Conservation (phyloP, 2,888 invertebrate genomes). For the Mesorhabditis belari region DNA sequence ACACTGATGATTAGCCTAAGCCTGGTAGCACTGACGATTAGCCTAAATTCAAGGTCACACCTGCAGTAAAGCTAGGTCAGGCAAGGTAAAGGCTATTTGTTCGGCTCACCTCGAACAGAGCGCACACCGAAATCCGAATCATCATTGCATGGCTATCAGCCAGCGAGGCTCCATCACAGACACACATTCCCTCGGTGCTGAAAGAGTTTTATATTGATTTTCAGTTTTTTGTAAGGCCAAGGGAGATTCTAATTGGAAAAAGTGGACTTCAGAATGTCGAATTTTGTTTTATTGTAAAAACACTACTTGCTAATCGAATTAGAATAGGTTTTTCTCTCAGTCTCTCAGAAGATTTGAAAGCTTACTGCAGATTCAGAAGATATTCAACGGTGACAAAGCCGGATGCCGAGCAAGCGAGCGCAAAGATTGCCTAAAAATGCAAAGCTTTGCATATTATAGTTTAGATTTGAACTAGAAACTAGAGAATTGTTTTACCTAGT, state of each 20-base stretch:
- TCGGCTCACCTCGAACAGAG: too few species aligned
- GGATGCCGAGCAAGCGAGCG: constrained; percentile 10
- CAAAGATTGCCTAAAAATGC: constrained; percentile 11
- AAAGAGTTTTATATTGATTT: neutral
- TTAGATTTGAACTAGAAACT: neutral
- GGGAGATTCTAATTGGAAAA: too few species aligned
- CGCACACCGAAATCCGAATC: constrained; percentile 13
- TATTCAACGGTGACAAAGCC: constrained; percentile 17
- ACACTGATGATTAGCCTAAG: too few species aligned
- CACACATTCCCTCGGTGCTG: constrained; percentile 15
- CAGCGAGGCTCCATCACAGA: constrained; percentile 21
- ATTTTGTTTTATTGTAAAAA: too few species aligned
- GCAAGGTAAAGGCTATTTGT: too few species aligned
- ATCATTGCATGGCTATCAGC: constrained; percentile 14
- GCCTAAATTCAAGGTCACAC: too few species aligned
- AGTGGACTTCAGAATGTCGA: too few species aligned
- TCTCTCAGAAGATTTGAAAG: neutral
- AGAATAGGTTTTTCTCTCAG: too few species aligned
- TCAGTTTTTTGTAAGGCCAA: too few species aligned
- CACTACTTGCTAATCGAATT: too few species aligned
- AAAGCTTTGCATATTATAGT: neutral
- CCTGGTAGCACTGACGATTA: too few species aligned
- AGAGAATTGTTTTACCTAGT: neutral
- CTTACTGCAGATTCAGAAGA: constrained; percentile 14
- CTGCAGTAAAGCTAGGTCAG: too few species aligned